phyloP scores from a whole-genome alignment of 1,140 invertebrate species.

The Zaprionus tsacasi region DNA sequence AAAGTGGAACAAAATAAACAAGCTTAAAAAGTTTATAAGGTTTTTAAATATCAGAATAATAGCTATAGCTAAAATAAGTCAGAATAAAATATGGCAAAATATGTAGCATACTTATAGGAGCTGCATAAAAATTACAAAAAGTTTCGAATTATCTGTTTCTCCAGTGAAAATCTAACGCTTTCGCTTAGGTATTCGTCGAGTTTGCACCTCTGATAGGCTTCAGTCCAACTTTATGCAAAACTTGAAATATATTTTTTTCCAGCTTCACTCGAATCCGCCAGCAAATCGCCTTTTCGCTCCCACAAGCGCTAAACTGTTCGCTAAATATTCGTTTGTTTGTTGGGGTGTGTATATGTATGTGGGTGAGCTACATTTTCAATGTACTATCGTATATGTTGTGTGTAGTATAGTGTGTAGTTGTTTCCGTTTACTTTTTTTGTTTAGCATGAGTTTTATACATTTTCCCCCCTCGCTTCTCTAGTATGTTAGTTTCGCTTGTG shows the following conservation, averaged over 20 bases:
- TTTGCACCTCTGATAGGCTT: conserved; percentile 16
- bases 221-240: conserved; percentile 26
- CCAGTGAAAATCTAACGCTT: not conserved
- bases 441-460: conserved; percentile 41
- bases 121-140: no score
- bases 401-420: conserved; percentile 8
- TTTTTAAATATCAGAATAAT: no score
- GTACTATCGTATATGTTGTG: conserved; percentile 26
- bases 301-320: conserved; percentile 39
- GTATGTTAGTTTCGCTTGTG: conserved; percentile 54
- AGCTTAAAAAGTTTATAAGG: no score
- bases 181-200: not conserved
- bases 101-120: no score
- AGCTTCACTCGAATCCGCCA: conserved; percentile 27
- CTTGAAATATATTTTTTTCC: conserved; percentile 14
- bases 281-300: conserved; percentile 37
- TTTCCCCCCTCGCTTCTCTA: conserved; percentile 38
- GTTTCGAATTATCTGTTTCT: no score
- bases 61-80: no score
- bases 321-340: conserved; percentile 33
- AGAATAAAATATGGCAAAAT: no score
- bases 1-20: not conserved
- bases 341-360: conserved; percentile 24
- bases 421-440: conserved; percentile 60
- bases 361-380: conserved; percentile 54